Percentiles rank a stretch among this genome's conserved stretches.
These are phyloP conservation scores for Drosophila recens DNA, from an alignment of 2,888 invertebrate genomes.

Conservation along the genomic window DNA sequence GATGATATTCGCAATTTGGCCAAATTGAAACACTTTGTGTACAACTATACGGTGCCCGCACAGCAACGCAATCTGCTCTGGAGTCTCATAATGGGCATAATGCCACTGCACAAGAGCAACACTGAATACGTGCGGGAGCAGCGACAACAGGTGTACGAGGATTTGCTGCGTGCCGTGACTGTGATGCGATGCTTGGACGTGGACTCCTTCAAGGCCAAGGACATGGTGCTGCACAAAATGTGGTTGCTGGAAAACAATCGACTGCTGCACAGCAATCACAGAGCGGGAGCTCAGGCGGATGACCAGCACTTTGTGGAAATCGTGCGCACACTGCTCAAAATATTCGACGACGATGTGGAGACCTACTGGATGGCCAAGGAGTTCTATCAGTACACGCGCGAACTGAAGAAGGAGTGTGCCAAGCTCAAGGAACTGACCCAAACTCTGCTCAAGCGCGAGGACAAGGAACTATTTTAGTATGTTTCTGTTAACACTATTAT, in stretches of 20 bases:
- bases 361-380: constrained; percentile 93
- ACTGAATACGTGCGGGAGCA: constrained; percentile 91
- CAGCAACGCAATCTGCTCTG: constrained; percentile 91
- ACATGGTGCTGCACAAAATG: constrained; percentile 91
- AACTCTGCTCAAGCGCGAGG: constrained; percentile 91
- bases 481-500: not conserved
- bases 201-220: constrained; percentile 87
- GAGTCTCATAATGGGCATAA: constrained; percentile 93
- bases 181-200: constrained; percentile 89
- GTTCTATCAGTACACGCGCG: constrained; percentile 89
- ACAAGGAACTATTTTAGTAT: constrained; percentile 89
- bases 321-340: constrained; percentile 89
- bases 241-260: constrained; percentile 91
- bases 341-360: constrained; percentile 91
- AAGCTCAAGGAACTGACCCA: constrained; percentile 89
- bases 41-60: constrained; percentile 93
- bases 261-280: constrained; percentile 54
- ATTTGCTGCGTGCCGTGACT: constrained; percentile 89
- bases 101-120: constrained; percentile 91
- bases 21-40: constrained; percentile 93
- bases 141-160: constrained; percentile 89
- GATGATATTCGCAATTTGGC: constrained; percentile 89
- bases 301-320: constrained; percentile 88
- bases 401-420: constrained; percentile 88
- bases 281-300: constrained; percentile 83